Conservation (phyloP, 2,797 vertebrate species). For the Gymnopithys bicolor region DNA sequence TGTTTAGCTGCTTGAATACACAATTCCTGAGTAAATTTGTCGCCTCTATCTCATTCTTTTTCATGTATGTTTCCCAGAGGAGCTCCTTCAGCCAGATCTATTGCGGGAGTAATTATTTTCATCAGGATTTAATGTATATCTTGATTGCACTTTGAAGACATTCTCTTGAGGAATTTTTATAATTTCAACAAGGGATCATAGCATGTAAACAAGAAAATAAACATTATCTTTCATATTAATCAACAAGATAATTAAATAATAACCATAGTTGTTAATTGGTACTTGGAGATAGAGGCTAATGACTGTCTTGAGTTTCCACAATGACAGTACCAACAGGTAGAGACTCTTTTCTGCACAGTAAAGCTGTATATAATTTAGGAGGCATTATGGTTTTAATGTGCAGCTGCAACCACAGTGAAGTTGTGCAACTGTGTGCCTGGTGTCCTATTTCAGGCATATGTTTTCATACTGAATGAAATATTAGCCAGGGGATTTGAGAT, state of each 20-base stretch:
- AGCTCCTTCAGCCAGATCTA: conserved; percentile 81
- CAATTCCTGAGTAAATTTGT: conserved; percentile 54
- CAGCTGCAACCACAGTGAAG: conserved; percentile 25
- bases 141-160: conserved; percentile 86
- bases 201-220: conserved; percentile 63
- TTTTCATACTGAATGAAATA: conserved; percentile 17
- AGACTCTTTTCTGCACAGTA: not conserved
- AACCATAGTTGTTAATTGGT: conserved; percentile 46
- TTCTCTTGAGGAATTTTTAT: conserved; percentile 78
- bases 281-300: conserved; percentile 46
- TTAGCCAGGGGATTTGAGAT: conserved; percentile 5
- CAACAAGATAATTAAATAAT: conserved; percentile 61
- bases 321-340: conserved; percentile 28
- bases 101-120: conserved; percentile 92
- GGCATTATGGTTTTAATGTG: not conserved
- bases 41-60: conserved; percentile 62
- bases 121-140: conserved; percentile 86
- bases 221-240: conserved; percentile 62
- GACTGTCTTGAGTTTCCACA: conserved; percentile 24
- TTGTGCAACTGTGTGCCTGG: conserved; percentile 1
- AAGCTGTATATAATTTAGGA: conserved; percentile 38
- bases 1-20: conserved; percentile 48
- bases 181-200: conserved; percentile 52
- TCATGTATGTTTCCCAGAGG: conserved; percentile 79
- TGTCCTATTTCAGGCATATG: conserved; percentile 31